Evolutionary conservation across 2,113 vertebrate genomes (phyloP).

Genomic region (Notarius lentiginosus): DNA sequence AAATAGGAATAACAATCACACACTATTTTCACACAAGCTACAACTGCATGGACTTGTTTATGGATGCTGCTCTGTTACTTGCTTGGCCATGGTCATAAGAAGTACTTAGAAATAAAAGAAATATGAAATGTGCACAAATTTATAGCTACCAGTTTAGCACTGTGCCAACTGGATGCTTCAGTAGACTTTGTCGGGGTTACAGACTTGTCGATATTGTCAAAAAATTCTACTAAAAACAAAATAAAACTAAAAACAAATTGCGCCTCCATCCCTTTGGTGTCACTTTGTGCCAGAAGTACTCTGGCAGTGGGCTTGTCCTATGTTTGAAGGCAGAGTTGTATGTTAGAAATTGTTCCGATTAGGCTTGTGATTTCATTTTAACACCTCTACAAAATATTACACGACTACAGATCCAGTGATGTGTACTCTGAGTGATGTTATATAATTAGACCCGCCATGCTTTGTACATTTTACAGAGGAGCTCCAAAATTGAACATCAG

Average conservation of each 20-base stretch:
- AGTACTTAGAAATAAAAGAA: background rate
- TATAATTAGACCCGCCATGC: background rate
- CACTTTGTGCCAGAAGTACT: background rate
- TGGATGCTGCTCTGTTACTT: conserved; percentile 35
- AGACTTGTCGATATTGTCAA: background rate
- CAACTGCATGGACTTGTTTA: conserved; percentile 40
- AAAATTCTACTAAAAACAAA: background rate
- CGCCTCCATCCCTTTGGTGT: background rate
- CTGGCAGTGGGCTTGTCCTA: background rate
- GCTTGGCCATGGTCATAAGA: background rate
- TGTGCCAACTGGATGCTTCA: background rate
- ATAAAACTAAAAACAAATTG: background rate
- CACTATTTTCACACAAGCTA: conserved; percentile 15
- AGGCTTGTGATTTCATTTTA: background rate
- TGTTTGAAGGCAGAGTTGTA: background rate
- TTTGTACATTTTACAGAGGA: background rate
- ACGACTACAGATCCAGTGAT: background rate
- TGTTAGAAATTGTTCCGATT: background rate
- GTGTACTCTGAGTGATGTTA: background rate
- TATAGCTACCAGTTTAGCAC: background rate
- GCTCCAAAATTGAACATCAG: background rate
- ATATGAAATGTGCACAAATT: background rate
- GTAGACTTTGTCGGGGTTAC: background rate
- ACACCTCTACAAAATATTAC: background rate
- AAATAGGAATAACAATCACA: conserved; percentile 45